Base-by-base conservation (phyloP, 1,140 invertebrate species). In the Heliconius melpomene region DNA sequence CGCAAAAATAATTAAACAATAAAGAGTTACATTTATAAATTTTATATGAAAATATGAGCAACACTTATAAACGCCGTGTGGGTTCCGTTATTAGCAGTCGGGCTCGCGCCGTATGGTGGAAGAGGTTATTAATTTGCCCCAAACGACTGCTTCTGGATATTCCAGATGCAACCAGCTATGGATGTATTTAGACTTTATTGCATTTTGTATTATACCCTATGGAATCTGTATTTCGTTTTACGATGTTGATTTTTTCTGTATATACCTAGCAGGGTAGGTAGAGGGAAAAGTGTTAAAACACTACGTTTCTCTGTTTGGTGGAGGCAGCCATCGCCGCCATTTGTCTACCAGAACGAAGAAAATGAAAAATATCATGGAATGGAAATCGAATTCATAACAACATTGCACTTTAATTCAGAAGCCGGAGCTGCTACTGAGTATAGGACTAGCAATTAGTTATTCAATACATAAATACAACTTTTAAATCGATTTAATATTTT, bases 121-220 rank as follows among this genome's bases (percentile, higher is more conserved):
- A 83, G 84, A 83, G 84, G 82, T 88, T 87, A 89, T 89, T 90
- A 90, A 89, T 88, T 84, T 87, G 82, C 83, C 79, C 80, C 83
- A 84, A 90, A 89, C 84, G 86, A 89, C 82, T 88, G 82, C 76
- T 75, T 83, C 80, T 80, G 79, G 78, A 85, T 84, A 84, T 78
- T 78, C 82, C 79, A 75, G 83, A 82, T 85, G 81, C 82, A 83
- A 46, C 77, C 72, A 70, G 81, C 74, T 86, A 84, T 66, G 74
- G 77, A 75, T 74, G n/a, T 23, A 23, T 29, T 38, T 74, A 78
- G n/a, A 78, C 66, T 57, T 26, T 77, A 66, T 81, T 81, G 46
- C 72, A 71, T 71, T 80, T 77, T 60, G n/a, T 66, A 29, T 16
- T 16, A 16, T 66, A 29, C 26, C 1, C 60, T 66, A 66, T 29